Evolutionary conservation across 1,140 invertebrate species (phyloP).

Genomic region (Dreissena polymorpha): DNA sequence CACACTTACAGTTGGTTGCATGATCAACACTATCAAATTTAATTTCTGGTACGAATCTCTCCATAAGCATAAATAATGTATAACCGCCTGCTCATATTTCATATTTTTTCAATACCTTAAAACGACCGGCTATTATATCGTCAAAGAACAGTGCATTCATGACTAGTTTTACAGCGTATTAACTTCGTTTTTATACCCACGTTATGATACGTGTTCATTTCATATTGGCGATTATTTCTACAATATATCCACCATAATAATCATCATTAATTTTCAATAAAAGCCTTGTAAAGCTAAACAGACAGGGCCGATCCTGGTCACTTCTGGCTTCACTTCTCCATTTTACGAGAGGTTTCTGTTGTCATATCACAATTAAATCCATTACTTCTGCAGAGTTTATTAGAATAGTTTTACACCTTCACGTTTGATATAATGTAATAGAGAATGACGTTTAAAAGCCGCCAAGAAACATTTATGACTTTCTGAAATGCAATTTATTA

Average conservation of each 20-base stretch:
- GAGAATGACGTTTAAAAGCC: too few relatives aligned
- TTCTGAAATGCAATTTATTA: too few relatives aligned
- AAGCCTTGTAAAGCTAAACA: conserved; percentile 24
- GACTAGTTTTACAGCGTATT: background rate
- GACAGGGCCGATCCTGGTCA: conserved; percentile 30
- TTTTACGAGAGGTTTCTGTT: conserved; percentile 38
- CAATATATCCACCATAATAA: conserved; percentile 50
- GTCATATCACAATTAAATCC: conserved; percentile 34
- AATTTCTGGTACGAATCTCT: too few relatives aligned
- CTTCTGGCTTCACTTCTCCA: background rate
- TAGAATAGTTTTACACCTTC: conserved; percentile 21
- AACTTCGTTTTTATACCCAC: conserved; percentile 48
- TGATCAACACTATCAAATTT: too few relatives aligned
- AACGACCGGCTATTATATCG: too few relatives aligned
- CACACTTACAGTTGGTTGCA: too few relatives aligned
- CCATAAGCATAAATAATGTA: too few relatives aligned
- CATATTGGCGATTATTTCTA: conserved; percentile 21
- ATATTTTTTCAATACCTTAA: too few relatives aligned
- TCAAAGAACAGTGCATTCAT: background rate
- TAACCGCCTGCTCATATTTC: too few relatives aligned
- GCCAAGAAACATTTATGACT: too few relatives aligned
- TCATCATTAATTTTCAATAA: conserved; percentile 58
- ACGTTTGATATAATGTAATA: too few relatives aligned
- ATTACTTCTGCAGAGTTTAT: conserved; percentile 37
- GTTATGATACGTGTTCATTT: conserved; percentile 51